These are phyloP conservation scores for Pherbina coryleti DNA, from an alignment of 2,888 invertebrate species.

Conservation along the genomic window DNA sequence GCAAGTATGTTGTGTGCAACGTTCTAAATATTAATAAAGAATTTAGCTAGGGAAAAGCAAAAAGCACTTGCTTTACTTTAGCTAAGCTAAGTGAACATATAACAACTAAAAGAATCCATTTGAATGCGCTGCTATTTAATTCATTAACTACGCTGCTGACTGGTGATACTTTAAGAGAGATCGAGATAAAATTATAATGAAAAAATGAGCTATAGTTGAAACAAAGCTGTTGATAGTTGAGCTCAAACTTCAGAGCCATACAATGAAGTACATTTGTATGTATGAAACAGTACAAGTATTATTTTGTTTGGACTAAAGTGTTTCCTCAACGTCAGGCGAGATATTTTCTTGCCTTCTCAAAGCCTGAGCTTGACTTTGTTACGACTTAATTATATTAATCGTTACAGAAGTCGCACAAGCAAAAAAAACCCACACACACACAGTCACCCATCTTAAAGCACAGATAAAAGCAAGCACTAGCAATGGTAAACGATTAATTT, in stretches of 20 bases:
- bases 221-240: slow-evolving; percentile 8
- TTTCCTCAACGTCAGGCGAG: too few species aligned
- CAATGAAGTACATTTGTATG: background rate
- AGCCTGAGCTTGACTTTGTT: too few species aligned
- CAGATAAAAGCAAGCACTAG: too few species aligned
- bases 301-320: too few species aligned
- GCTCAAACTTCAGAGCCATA: background rate
- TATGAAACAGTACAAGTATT: too few species aligned
- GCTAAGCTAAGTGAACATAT: background rate
- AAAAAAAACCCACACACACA: too few species aligned
- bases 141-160: background rate
- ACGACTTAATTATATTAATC: too few species aligned
- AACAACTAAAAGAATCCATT: slow-evolving; percentile 24
- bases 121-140: slow-evolving; percentile 29
- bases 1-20: background rate
- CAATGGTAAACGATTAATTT: too few species aligned
- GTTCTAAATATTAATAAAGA: background rate
- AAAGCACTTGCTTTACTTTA: background rate
- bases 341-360: too few species aligned
- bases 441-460: too few species aligned
- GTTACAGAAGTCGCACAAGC: too few species aligned
- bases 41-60: background rate
- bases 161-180: slow-evolving; percentile 3
- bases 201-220: background rate
- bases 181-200: slow-evolving; percentile 8